Evolutionary conservation across 2,113 vertebrate genomes (phyloP).

Genomic region (Thamnaconus septentrionalis): DNA sequence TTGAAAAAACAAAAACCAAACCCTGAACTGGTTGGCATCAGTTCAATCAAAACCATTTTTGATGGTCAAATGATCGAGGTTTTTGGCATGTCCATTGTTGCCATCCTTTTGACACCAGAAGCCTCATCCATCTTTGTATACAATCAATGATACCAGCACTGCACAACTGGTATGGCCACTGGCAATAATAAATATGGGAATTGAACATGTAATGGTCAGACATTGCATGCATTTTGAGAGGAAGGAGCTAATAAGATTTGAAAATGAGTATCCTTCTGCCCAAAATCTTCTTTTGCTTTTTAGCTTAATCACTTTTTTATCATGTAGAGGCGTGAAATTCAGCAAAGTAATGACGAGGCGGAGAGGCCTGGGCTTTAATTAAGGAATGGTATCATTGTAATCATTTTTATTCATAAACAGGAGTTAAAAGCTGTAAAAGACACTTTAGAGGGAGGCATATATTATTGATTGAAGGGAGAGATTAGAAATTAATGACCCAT

Average conservation of each 20-base stretch:
- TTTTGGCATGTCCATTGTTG: too few species aligned
- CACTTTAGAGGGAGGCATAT: conserved; percentile 46
- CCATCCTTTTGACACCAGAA: too few species aligned
- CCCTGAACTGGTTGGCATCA: too few species aligned
- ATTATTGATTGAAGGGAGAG: conserved; percentile 70
- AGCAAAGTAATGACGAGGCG: conserved; percentile 39
- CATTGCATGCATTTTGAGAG: conserved; percentile 2
- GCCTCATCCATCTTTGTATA: too few species aligned
- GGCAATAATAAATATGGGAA: too few species aligned
- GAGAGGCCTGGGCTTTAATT: conserved; percentile 42
- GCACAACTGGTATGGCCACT: too few species aligned
- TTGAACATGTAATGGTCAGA: too few species aligned
- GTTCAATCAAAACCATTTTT: too few species aligned
- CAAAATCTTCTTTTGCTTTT: conserved; percentile 7
- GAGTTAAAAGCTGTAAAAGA: conserved; percentile 49
- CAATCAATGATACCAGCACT: too few species aligned
- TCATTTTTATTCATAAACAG: conserved; percentile 61
- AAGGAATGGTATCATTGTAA: conserved; percentile 42
- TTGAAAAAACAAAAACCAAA: too few species aligned
- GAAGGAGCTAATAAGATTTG: conserved; percentile 12
- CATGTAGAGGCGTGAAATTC: conserved; percentile 25
- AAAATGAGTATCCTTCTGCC: conserved; percentile 10
- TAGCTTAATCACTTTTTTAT: conserved; percentile 15
- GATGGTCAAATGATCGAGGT: too few species aligned
- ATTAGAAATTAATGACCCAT: conserved; percentile 78